These are phyloP conservation scores for Thecocarcelia acutangulata DNA, from an alignment of 2,888 invertebrate species.

Conservation along the genomic window DNA sequence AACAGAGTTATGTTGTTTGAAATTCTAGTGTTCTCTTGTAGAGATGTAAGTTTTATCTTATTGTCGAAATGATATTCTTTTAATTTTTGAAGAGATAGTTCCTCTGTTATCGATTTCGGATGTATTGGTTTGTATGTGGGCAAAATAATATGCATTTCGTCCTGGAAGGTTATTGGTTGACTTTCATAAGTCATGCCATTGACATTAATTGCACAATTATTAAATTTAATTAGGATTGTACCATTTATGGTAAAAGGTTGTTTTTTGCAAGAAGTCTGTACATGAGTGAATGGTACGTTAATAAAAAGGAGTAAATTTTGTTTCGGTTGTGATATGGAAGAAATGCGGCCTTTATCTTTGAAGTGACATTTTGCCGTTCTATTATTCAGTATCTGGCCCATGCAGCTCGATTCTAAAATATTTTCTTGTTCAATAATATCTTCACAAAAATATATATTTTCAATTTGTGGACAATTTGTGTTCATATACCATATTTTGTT, in stretches of 20 bases:
- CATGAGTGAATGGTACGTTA: neutral
- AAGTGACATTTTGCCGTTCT: too few species aligned
- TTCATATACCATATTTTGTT: neutral
- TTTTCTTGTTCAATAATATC: too few species aligned
- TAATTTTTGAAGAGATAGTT: neutral
- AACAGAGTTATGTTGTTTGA: neutral
- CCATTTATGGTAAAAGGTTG: neutral
- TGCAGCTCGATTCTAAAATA: too few species aligned
- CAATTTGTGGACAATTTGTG: too few species aligned
- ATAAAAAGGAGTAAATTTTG: too few species aligned
- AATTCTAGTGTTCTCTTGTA: neutral
- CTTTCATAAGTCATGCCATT: neutral
- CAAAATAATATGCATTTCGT: conserved; percentile 5
- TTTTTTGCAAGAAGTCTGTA: conserved; percentile 1
- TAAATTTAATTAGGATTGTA: conserved; percentile 21
- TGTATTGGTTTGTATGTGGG: neutral
- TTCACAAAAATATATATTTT: too few species aligned
- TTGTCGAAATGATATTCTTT: neutral
- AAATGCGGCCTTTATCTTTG: too few species aligned
- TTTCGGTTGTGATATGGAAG: too few species aligned
- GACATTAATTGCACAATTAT: conserved; percentile 19
- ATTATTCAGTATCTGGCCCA: too few species aligned
- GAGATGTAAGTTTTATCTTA: neutral
- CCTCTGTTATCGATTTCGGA: neutral
- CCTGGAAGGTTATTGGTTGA: neutral